Evolutionary conservation across 2,113 vertebrate species (phyloP).

Genomic region (Microcebus jonahi): DNA sequence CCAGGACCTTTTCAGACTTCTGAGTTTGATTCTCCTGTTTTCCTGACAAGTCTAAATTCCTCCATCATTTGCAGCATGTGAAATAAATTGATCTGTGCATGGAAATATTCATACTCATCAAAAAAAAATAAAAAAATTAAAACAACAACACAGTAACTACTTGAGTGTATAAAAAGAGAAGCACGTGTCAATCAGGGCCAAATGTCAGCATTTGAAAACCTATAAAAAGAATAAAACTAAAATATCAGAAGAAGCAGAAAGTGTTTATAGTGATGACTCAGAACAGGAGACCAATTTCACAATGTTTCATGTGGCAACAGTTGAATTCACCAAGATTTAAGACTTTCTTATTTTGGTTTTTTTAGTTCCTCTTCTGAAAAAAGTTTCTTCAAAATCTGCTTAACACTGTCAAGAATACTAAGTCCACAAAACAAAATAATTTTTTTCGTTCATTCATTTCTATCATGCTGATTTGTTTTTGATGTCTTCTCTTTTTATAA

Average conservation of each 20-base stretch:
- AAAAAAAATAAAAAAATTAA: not conserved
- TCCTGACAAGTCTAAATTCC: constrained; percentile 3
- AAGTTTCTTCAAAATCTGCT: constrained; percentile 46
- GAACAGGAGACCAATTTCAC: constrained; percentile 47
- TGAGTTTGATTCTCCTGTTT: not conserved
- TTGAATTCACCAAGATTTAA: not conserved
- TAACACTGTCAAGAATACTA: not conserved
- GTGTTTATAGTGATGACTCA: constrained; percentile 60
- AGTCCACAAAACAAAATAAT: constrained; percentile 28
- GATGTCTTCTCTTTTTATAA: constrained; percentile 30
- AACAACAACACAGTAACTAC: not conserved
- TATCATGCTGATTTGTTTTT: not conserved
- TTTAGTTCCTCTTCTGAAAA: constrained; percentile 52
- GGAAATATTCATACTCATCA: constrained; percentile 18
- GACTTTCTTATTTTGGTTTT: not conserved
- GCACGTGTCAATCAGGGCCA: constrained; percentile 15
- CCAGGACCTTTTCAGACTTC: not conserved
- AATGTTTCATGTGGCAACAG: constrained; percentile 65
- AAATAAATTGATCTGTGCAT: constrained; percentile 26
- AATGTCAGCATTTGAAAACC: constrained; percentile 46
- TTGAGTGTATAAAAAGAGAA: constrained; percentile 31
- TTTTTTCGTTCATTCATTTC: not conserved
- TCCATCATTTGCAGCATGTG: not conserved
- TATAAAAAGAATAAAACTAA: constrained; percentile 61
- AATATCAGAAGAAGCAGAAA: constrained; percentile 44